These are phyloP conservation scores for Phyllotis vaccarum DNA, from an alignment of 2,797 vertebrate genomes.

Conservation along the genomic window DNA sequence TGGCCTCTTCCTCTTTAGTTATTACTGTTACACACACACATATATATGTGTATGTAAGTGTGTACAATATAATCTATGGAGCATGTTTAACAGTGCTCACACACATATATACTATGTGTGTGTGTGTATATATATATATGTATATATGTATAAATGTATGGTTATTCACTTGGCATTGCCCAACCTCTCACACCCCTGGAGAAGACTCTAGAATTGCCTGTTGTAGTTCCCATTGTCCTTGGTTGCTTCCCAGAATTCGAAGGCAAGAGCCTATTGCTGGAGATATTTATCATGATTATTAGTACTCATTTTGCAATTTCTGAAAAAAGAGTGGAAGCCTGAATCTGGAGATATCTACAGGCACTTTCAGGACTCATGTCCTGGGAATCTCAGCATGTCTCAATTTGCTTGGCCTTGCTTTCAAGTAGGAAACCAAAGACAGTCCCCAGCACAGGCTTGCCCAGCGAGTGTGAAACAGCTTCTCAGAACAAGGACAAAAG, in stretches of 20 bases:
- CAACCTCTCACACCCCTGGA: not conserved
- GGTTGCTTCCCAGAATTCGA: not conserved
- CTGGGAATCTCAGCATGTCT: not conserved
- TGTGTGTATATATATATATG: no score
- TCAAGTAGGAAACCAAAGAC: constrained; percentile 22
- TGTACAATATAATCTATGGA: not conserved
- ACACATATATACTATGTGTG: not conserved
- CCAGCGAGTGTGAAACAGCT: not conserved
- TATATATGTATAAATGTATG: not conserved
- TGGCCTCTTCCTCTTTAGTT: not conserved
- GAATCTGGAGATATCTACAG: not conserved
- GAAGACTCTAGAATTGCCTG: not conserved
- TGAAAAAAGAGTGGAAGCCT: not conserved
- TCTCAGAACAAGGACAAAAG: not conserved
- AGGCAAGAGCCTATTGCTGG: not conserved
- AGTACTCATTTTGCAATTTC: not conserved
- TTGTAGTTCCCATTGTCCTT: not conserved
- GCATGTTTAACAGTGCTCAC: not conserved
- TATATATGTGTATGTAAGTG: not conserved
- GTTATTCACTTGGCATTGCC: not conserved
- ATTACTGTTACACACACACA: not conserved
- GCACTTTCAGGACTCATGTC: not conserved
- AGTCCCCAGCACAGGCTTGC: not conserved
- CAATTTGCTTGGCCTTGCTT: constrained; percentile 17
- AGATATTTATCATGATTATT: not conserved